phyloP scores from a whole-genome alignment of 2,888 invertebrate species.

The Eupithecia abbreviata region DNA sequence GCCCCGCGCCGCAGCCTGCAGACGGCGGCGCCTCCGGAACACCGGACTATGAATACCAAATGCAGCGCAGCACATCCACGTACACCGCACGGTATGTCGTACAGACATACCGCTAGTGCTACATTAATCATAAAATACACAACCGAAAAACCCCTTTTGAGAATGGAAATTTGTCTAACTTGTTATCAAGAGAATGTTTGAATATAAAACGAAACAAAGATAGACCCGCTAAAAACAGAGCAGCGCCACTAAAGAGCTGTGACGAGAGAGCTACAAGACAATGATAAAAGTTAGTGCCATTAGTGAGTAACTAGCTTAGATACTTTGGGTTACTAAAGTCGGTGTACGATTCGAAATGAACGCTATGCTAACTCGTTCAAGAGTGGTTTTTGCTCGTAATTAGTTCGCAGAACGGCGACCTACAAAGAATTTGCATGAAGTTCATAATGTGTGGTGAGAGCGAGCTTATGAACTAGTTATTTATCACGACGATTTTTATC shows the following conservation, averaged over 20 bases:
- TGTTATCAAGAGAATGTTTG: background rate
- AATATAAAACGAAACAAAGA: slow-evolving; percentile 11
- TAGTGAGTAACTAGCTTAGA: slow-evolving; percentile 50
- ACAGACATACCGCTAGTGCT: background rate
- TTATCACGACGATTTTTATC: background rate
- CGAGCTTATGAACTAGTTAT: slow-evolving; percentile 7
- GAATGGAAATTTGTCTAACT: background rate
- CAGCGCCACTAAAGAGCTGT: slow-evolving; percentile 25
- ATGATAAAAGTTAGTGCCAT: slow-evolving; percentile 51
- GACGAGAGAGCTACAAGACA: slow-evolving; percentile 41
- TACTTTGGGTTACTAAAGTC: slow-evolving; percentile 43
- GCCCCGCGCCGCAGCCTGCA: slow-evolving; percentile 6
- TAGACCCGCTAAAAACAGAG: slow-evolving; percentile 26
- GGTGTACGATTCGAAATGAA: slow-evolving; percentile 49
- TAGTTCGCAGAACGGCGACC: slow-evolving; percentile 32
- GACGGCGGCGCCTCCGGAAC: slow-evolving; percentile 22
- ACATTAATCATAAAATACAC: background rate
- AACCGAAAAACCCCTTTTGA: background rate
- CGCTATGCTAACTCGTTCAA: slow-evolving; percentile 40
- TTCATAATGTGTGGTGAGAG: slow-evolving; percentile 15
- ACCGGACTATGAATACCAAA: slow-evolving; percentile 27
- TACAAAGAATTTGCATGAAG: slow-evolving; percentile 23
- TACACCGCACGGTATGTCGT: background rate
- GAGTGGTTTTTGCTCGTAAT: slow-evolving; percentile 42
- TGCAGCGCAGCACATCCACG: slow-evolving; percentile 12